Evolutionary conservation across 2,888 invertebrate genomes (phyloP), one percentile per base, ranked within the genome.

Genomic region (Harpalus rufipes): DNA sequence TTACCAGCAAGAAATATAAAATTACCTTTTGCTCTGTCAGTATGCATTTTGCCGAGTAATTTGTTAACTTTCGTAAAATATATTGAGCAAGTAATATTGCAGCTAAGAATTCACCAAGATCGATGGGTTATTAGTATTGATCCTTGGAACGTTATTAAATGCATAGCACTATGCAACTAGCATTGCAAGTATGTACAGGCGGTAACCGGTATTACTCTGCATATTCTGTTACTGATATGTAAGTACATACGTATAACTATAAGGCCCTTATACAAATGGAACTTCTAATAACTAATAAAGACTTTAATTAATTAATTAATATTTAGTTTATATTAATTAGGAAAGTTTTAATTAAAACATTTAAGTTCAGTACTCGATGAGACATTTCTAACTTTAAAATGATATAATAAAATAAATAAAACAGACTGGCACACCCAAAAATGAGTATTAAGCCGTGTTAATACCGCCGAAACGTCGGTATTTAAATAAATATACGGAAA

Each of bases 1-100:
- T 21, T 61, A 61, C 61, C 18, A 63, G 25, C 63, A 63, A 63
- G 63, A 63, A 63, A 18, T 21, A 63, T 25, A 63, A 59, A 8
- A 21, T 63, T 63, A 21, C 63, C 0, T 25, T 32, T 4, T 32
- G 32, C 32, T 32, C 32, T 32, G 32, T 1, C 32, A 32, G 32
- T 32, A 5, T 32, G 32, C 3, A 32, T 32, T 32, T 32, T 5
- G 32, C 6, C 32, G 5, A 32, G 32, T 5, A 32, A 32, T 32
- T 32, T 32, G 32, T 32, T 32, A 32, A 32, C 32, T 32, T 32
- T 32, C 21, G 21, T 21, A 32, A 32, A 0, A 32, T 32, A 6
- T 32, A 32, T 32, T 32, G 32, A 32, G 32, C 5, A 32, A 32
- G 32, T 32, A 32, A 32, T 32, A 32, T 51, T 51, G 44, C 12